Percentiles rank a stretch among this genome's conserved stretches.
These are phyloP conservation scores for Lapara coniferarum DNA, from an alignment of 2,888 invertebrate genomes.

Conservation along the genomic window DNA sequence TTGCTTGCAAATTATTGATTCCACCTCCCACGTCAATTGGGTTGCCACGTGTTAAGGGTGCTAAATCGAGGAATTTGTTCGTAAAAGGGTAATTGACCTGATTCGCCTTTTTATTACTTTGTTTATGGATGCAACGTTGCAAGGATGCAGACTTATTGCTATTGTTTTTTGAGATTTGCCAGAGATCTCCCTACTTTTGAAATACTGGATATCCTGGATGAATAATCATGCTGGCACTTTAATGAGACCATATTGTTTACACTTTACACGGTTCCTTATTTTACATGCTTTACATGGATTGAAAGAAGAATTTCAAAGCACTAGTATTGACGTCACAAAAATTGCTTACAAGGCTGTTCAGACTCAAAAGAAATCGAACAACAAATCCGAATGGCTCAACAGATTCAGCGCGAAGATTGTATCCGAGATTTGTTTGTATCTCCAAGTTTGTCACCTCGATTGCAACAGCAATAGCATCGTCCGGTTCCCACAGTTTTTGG, in stretches of 20 bases:
- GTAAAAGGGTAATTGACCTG: constrained; percentile 20
- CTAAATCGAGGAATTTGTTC: constrained; percentile 14
- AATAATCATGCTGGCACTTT: too few species aligned
- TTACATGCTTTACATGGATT: neutral
- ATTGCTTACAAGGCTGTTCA: neutral
- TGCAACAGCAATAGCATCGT: neutral
- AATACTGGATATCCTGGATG: too few species aligned
- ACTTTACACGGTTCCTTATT: neutral
- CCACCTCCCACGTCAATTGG: constrained; percentile 18
- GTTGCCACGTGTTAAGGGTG: neutral
- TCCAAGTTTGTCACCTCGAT: neutral
- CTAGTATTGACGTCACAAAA: too few species aligned
- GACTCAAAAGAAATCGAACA: neutral
- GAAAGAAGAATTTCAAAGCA: too few species aligned
- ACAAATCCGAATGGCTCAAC: neutral
- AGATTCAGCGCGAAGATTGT: neutral
- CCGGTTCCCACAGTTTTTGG: constrained; percentile 19
- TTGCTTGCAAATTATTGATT: constrained; percentile 9
- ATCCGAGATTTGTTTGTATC: neutral
- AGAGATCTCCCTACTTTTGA: too few species aligned
- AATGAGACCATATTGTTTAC: too few species aligned
- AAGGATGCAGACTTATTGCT: neutral
- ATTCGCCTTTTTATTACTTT: constrained; percentile 6
- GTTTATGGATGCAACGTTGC: neutral
- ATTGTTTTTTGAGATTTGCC: too few species aligned